These are phyloP conservation scores for Mola mola DNA, from an alignment of 2,113 vertebrate species.

Conservation along the genomic window DNA sequence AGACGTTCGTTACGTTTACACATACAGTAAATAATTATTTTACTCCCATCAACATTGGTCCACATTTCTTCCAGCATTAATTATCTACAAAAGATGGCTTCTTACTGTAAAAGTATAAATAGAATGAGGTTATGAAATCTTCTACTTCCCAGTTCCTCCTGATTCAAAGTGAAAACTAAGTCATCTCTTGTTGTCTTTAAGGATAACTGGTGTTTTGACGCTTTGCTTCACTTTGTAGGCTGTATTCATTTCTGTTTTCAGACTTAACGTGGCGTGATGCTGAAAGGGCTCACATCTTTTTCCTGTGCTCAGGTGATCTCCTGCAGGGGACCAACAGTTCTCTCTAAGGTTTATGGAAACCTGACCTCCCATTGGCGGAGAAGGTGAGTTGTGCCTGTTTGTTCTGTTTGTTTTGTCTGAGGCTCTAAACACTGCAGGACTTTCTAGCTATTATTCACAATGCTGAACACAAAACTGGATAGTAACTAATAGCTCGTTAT, in stretches of 20 bases:
- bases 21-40: too few relatives aligned
- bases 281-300: slow-evolving; percentile 8
- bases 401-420: neutral
- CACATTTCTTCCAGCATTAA: too few relatives aligned
- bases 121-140: neutral
- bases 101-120: neutral
- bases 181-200: slow-evolving; percentile 11
- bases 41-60: too few relatives aligned
- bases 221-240: too few relatives aligned
- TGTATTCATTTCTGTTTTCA: too few relatives aligned
- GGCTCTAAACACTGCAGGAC: too few relatives aligned
- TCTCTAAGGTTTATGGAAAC: slow-evolving; percentile 72
- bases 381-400: slow-evolving; percentile 54
- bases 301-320: slow-evolving; percentile 60
- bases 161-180: too few relatives aligned
- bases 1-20: too few relatives aligned
- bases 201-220: slow-evolving; percentile 30
- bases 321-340: slow-evolving; percentile 58
- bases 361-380: slow-evolving; percentile 71
- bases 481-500: slow-evolving; percentile 54
- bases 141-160: too few relatives aligned
- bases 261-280: too few relatives aligned
- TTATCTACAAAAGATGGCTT: neutral
- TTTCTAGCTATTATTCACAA: slow-evolving; percentile 23
- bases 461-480: slow-evolving; percentile 17